Evolutionary conservation across 2,888 invertebrate genomes (phyloP), one percentile per base, ranked within the genome.

Genomic region (Thera britannica): DNA sequence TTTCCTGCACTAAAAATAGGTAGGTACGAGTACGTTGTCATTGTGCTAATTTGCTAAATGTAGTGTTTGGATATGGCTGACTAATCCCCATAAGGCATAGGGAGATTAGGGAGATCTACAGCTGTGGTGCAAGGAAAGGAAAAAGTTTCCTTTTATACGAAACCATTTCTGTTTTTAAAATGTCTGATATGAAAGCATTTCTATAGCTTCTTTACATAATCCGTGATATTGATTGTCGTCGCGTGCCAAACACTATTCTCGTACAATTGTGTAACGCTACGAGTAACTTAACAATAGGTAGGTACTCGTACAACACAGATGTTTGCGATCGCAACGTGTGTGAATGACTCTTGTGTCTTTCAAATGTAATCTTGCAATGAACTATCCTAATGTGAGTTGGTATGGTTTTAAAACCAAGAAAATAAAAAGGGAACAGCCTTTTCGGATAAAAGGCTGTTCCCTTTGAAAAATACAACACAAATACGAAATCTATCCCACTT

Each of bases 201-300:
- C 36, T 36, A 35, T 44, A 62, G 54, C 23, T 49, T 59, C 55
- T 62, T 61, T 59, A 64, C 57, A 58, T 65, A 69, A 65, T 23
- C 38, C 11, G 2, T n/a, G 55, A 23, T 58, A 52, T 57, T 62
- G 51, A 62, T 58, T 59, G 58, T 5, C n/a, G 44, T 58, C 65
- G 62, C 62, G 62, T 62, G 68, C 69, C 69, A 52, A 58, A 62
- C 65, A 51, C 62, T 65, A 65, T 56, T 68, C 65, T 59, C 35
- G 58, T 57, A 35, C 62, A 55, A 12, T 62, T 65, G 65, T 63
- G 65, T 57, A 62, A 62, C 65, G 34, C n/a, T 35, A 7, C 3
- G 34, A 34, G 41, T 60, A 38, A 56, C 38, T 61, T 38, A 59
- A 67, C 65, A 65, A 69, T 59, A 44, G 38, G 2, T 23, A 23